Percentiles rank a stretch among this genome's conserved stretches.
These are phyloP conservation scores for Diloba caeruleocephala DNA, from an alignment of 2,888 invertebrate genomes.

Conservation along the genomic window DNA sequence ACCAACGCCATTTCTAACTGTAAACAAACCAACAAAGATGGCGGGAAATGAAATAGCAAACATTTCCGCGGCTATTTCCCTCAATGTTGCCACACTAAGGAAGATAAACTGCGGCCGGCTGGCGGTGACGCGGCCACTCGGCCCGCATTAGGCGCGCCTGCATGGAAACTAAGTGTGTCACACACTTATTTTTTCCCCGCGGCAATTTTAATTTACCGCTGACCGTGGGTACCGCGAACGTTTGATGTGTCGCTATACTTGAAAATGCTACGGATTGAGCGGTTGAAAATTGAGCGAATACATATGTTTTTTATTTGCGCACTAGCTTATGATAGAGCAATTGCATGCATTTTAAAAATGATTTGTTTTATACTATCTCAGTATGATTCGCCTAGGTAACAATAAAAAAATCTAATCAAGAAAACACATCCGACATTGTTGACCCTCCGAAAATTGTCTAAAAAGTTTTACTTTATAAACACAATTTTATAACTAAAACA, in stretches of 20 bases:
- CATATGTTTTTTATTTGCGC: constrained; percentile 33
- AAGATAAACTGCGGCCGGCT: constrained; percentile 85
- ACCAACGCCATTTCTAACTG: constrained; percentile 54
- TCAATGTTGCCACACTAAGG: constrained; percentile 80
- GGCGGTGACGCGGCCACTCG: constrained; percentile 85
- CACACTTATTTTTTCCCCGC: constrained; percentile 84
- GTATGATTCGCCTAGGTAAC: too few species aligned
- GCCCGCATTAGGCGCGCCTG: constrained; percentile 83
- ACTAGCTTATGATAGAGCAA: constrained; percentile 21
- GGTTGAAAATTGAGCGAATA: constrained; percentile 49
- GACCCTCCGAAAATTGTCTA: background rate
- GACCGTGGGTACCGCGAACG: constrained; percentile 77
- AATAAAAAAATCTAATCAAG: too few species aligned
- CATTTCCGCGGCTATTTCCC: constrained; percentile 80
- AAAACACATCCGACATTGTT: background rate
- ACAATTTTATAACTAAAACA: too few species aligned
- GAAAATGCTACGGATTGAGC: constrained; percentile 63
- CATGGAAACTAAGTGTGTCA: constrained; percentile 82
- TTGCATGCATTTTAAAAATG: too few species aligned
- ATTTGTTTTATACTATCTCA: too few species aligned
- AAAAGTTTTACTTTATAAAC: too few species aligned
- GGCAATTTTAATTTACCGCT: constrained; percentile 86
- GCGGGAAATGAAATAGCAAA: constrained; percentile 80
- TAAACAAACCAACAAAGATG: constrained; percentile 59
- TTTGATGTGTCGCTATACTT: constrained; percentile 83